These are phyloP conservation scores for Xestia rhomboidea DNA, from an alignment of 2,888 invertebrate species.

Conservation along the genomic window DNA sequence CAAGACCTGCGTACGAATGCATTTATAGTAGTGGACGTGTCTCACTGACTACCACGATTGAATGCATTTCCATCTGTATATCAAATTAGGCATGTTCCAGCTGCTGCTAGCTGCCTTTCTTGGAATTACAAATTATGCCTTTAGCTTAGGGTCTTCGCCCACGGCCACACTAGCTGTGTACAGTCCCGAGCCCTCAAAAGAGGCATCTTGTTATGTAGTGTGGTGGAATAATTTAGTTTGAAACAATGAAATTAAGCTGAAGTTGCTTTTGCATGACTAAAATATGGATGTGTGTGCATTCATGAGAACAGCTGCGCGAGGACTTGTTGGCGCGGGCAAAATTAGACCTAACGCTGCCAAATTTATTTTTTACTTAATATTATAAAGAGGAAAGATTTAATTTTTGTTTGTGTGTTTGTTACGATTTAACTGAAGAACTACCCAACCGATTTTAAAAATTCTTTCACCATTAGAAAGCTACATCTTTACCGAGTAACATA, in stretches of 20 bases:
- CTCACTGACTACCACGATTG: neutral
- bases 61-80: neutral
- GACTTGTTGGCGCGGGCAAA: neutral
- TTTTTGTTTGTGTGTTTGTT: no score
- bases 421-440: no score
- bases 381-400: no score
- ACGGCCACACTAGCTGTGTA: no score
- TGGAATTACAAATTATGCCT: no score
- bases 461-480: no score
- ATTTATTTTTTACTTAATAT: no score
- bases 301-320: neutral
- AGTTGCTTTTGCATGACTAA: neutral
- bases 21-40: neutral
- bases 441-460: no score
- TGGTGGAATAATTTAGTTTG: conserved; percentile 3
- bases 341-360: neutral
- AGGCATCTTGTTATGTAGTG: neutral
- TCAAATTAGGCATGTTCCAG: neutral
- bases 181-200: neutral
- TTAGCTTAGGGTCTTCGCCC: no score
- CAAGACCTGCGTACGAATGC: neutral
- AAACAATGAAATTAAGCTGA: neutral
- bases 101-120: neutral
- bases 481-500: no score
- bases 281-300: neutral